Base-by-base conservation (phyloP, 1,140 invertebrate species). In the Drosophila varians region DNA sequence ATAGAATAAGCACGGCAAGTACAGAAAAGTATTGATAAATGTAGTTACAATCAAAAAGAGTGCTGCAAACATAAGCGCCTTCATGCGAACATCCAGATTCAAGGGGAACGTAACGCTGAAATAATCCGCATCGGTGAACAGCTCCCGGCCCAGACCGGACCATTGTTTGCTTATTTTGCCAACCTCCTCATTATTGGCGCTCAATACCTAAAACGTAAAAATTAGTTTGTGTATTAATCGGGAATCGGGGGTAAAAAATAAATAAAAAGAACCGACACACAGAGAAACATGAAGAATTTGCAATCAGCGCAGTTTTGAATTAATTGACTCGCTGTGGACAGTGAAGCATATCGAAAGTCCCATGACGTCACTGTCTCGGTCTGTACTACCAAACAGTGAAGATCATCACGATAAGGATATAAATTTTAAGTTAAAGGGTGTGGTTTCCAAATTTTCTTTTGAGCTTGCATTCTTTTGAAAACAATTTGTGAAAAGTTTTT, bases 81-180 rank as follows among this genome's bases (percentile, higher is more conserved):
- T 88, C 75, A 88, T 78, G 43, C 84, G 83, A n/a, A 88, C 77
- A 69, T 83, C 84, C 60, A 88, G 48, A 25, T 68, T 72, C 4
- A 83, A 60, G 3, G 77, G 83, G 38, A 88, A 88, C 38, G 78
- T 68, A 45, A 76, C 68, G 42, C 64, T 73, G 34, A 83, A 88
- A 46, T 76, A 88, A 14, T 88, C 83, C 21, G 83, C 77, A 64
- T 88, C 83, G 19, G 83, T 88, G 65, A 82, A 87, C 31, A 87
- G 25, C 58, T 87, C 82, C 26, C 74, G 48, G 26, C 51, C 66
- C 18, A 87, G 48, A 14, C 83, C 82, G 5, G 70, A 69, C 82
- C 82, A 87, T 57, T 87, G 77, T 65, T 77, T 88, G 26, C 56
- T 73, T 69, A 88, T 88, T 68, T 76, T 76, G 11, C 83, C 83